Conservation (phyloP, 2,888 invertebrate genomes). For the Dexiosoma caninum region DNA sequence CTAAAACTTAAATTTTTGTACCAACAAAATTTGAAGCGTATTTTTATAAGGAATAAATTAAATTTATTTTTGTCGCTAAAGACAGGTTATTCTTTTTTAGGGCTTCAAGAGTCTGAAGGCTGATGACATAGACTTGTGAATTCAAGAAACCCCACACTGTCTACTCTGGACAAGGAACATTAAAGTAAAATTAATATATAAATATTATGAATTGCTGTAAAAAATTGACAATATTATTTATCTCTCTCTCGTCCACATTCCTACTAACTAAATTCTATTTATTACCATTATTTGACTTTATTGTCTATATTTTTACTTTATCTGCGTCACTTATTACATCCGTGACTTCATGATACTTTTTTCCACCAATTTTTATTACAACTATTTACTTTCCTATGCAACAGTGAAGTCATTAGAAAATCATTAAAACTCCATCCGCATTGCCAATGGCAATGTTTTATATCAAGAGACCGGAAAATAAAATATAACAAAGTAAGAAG, state of each 20-base stretch:
- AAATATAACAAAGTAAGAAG: constrained; percentile 1
- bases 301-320: constrained; percentile 6
- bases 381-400: constrained; percentile 7
- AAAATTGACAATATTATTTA: background rate
- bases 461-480: constrained; percentile 38
- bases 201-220: background rate
- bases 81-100: too few relatives aligned
- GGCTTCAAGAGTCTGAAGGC: too few relatives aligned
- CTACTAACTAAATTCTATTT: constrained; percentile 3
- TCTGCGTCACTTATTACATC: background rate
- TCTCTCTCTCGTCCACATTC: background rate
- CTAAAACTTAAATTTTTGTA: too few relatives aligned
- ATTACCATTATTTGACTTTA: constrained; percentile 12
- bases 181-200: too few relatives aligned
- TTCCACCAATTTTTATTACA: background rate
- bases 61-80: too few relatives aligned
- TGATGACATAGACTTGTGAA: too few relatives aligned
- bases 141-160: too few relatives aligned
- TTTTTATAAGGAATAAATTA: too few relatives aligned
- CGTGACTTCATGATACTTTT: background rate
- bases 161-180: too few relatives aligned
- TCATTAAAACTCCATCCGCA: constrained; percentile 56
- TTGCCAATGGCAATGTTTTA: constrained; percentile 42
- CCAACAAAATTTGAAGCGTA: too few relatives aligned
- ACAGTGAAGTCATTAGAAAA: constrained; percentile 46